These are phyloP conservation scores for Argya squamiceps DNA, from an alignment of 2,797 vertebrate species.

Conservation along the genomic window DNA sequence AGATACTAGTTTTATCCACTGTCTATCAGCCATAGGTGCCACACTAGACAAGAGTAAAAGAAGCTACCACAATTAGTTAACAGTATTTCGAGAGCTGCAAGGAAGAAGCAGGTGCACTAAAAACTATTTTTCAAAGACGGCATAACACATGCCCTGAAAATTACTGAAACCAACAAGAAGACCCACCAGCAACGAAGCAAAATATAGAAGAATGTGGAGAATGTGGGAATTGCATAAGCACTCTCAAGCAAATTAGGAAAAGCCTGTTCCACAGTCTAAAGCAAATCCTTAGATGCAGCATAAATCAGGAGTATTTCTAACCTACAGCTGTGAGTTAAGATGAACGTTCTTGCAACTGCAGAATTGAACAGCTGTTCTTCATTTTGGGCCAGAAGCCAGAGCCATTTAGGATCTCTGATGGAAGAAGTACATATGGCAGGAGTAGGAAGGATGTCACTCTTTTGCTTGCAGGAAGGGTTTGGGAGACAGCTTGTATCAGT, in stretches of 20 bases:
- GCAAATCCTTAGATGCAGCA: neutral
- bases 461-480: neutral
- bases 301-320: neutral
- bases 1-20: neutral
- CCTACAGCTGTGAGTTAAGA: neutral
- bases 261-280: neutral
- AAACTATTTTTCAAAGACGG: neutral
- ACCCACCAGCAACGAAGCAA: neutral
- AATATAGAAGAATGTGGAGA: neutral
- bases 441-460: neutral
- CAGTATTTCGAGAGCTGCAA: neutral
- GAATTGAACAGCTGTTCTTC: neutral
- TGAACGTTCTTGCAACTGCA: neutral
- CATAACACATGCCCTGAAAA: neutral
- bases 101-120: neutral
- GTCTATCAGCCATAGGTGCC: neutral
- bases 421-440: neutral
- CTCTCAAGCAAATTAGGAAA: neutral
- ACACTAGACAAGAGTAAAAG: neutral
- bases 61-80: neutral
- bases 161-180: neutral
- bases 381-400: neutral
- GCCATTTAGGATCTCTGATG: neutral
- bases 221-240: neutral
- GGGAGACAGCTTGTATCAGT: neutral